Evolutionary conservation across 2,888 invertebrate species (phyloP).

Genomic region (Ichneumoninae sp.): DNA sequence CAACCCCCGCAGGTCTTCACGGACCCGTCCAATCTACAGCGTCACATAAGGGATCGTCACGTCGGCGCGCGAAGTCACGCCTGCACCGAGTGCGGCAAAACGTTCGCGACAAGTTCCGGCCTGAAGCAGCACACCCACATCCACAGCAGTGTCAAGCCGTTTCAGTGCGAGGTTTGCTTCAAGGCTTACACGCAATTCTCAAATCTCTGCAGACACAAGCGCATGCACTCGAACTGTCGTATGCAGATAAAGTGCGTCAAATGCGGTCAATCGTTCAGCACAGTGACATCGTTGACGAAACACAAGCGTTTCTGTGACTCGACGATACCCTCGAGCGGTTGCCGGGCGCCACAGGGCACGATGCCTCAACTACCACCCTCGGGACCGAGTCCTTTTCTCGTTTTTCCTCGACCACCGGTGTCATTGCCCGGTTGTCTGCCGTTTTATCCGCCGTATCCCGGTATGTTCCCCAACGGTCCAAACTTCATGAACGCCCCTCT

Average conservation of each 20-base stretch:
- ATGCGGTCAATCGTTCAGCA: constrained; percentile 97
- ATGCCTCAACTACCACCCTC: constrained; percentile 80
- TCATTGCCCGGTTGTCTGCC: constrained; percentile 85
- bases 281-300: constrained; percentile 95
- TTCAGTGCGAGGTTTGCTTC: constrained; percentile 98
- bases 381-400: constrained; percentile 87
- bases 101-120: constrained; percentile 98
- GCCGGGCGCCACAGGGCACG: constrained; percentile 76
- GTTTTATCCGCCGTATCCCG: constrained; percentile 88
- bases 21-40: constrained; percentile 98
- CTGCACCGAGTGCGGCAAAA: constrained; percentile 99
- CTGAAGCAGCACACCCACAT: constrained; percentile 99
- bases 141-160: constrained; percentile 99
- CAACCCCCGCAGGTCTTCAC: constrained; percentile 93
- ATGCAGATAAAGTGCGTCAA: constrained; percentile 97
- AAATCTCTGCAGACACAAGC: constrained; percentile 99
- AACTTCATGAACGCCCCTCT: constrained; percentile 88
- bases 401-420: constrained; percentile 88
- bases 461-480: constrained; percentile 86
- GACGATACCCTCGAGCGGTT: constrained; percentile 85
- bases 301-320: constrained; percentile 99
- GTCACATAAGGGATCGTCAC: constrained; percentile 98
- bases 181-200: constrained; percentile 99
- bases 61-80: constrained; percentile 98
- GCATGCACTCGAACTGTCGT: constrained; percentile 98